Base-by-base conservation (phyloP, 2,888 invertebrate species). In the Crocallis elinguaria region DNA sequence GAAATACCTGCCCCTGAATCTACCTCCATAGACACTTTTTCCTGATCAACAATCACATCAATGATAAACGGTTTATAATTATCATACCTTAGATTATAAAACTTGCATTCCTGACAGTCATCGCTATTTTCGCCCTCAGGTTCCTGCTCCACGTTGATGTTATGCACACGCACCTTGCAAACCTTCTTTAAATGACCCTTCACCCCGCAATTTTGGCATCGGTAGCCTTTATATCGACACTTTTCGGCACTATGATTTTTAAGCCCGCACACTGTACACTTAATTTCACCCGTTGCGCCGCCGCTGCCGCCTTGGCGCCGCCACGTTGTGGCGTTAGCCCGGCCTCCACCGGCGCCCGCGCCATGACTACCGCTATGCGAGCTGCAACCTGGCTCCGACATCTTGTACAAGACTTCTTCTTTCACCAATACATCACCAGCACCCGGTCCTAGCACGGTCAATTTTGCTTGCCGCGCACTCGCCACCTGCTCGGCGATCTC, bases 171-270 rank as follows among this genome's bases (percentile, higher is more conserved):
- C 13, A 16, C 13, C 9, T 33, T 33, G 11, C 19, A 54, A 21
- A 53, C 42, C 25, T 57, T 57, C 16, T 53, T 49, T 14, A 57
- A 17, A 45, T 57, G 52, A 2, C 58, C 58, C 17, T 51, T 54
- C 7, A 13, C 7, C 4, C 55, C 58, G 30, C 58, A 57, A 7
- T 4, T 38, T 33, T 33, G 43, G 21, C 53, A 57, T 37, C 16
- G 27, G 21, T 54, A 54, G 27, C 19, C 45, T 29, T 49, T 51
- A 38, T 36, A 59, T 12, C 45, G 30, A 37, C 59, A 59, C 35
- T 52, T 55, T 8, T 41, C 51, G 0, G 41, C 45, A 7, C 13
- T 30, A 21, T 55, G 51, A 38, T 41, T 45, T 30, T 33, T 33
- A 3, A 33, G 6, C 2, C 11, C 9, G 8, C 33, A 9, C 14